These are phyloP conservation scores for Serrognathus titanus DNA, from an alignment of 2,888 invertebrate genomes.

Conservation along the genomic window DNA sequence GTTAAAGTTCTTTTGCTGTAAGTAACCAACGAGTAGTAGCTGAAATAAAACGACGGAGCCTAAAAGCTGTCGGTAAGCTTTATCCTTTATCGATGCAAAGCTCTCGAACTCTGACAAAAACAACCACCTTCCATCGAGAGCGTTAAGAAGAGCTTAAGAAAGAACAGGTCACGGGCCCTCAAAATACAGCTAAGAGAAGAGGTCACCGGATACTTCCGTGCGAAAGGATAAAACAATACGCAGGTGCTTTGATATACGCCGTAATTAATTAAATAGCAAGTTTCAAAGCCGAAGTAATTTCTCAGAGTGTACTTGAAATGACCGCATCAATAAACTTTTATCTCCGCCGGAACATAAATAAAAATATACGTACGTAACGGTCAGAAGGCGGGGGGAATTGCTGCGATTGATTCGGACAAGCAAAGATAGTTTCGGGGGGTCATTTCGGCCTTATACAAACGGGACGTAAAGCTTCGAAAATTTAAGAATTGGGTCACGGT, in stretches of 20 bases:
- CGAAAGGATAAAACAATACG: not conserved
- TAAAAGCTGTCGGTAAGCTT: constrained; percentile 23
- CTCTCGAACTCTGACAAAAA: constrained; percentile 38
- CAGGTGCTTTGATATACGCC: not conserved
- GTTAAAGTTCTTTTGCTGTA: not conserved
- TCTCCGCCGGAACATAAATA: too few species aligned
- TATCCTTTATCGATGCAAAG: constrained; percentile 36
- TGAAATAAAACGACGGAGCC: not conserved
- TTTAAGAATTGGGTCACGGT: constrained; percentile 14
- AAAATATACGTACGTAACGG: too few species aligned
- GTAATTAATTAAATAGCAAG: not conserved
- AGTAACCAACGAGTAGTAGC: constrained; percentile 1
- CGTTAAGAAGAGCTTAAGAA: constrained; percentile 31
- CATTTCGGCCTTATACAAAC: too few species aligned
- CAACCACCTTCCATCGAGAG: constrained; percentile 36
- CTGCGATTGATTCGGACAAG: too few species aligned
- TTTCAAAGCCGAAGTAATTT: too few species aligned
- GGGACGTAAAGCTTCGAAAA: not conserved
- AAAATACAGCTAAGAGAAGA: not conserved
- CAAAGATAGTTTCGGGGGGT: too few species aligned
- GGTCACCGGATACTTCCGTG: not conserved
- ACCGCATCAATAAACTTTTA: too few species aligned
- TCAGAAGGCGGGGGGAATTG: too few species aligned
- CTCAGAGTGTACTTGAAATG: too few species aligned
- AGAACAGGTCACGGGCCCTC: constrained; percentile 12